These are phyloP conservation scores for Lota lota DNA, from an alignment of 2,113 vertebrate species.

Conservation along the genomic window DNA sequence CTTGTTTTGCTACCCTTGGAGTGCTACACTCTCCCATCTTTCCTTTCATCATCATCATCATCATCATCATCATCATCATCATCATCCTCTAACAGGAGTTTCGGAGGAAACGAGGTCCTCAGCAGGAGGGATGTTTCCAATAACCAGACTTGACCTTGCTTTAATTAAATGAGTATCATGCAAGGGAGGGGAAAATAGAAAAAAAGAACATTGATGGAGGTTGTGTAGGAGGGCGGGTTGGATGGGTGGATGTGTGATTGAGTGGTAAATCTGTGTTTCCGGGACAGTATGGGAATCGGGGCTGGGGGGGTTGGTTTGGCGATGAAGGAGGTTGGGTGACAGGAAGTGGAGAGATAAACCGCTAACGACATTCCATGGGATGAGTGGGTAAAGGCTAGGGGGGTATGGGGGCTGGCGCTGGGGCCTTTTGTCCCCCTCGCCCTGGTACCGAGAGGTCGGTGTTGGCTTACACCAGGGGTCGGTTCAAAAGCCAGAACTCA, in stretches of 20 bases:
- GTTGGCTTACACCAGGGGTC: conserved; percentile 60
- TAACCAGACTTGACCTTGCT: background rate
- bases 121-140: too few relatives aligned
- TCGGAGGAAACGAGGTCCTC: too few relatives aligned
- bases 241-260: background rate
- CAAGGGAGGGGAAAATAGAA: conserved; percentile 20
- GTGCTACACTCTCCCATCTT: too few relatives aligned
- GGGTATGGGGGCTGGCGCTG: conserved; percentile 18
- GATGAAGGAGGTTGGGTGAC: conserved; percentile 6
- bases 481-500: conserved; percentile 25
- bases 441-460: conserved; percentile 40
- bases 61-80: too few relatives aligned
- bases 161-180: conserved; percentile 35
- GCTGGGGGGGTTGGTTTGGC: conserved; percentile 4
- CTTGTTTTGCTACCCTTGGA: too few relatives aligned
- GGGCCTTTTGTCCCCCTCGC: conserved; percentile 43
- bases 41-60: too few relatives aligned
- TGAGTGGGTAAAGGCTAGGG: conserved; percentile 38
- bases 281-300: conserved; percentile 13
- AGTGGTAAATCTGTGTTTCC: conserved; percentile 1
- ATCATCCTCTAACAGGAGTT: too few relatives aligned
- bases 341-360: conserved; percentile 51
- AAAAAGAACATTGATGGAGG: conserved; percentile 23
- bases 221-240: background rate
- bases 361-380: conserved; percentile 51